These are phyloP conservation scores for Phaethornis superciliosus DNA, from an alignment of 2,113 vertebrate genomes.

Conservation along the genomic window DNA sequence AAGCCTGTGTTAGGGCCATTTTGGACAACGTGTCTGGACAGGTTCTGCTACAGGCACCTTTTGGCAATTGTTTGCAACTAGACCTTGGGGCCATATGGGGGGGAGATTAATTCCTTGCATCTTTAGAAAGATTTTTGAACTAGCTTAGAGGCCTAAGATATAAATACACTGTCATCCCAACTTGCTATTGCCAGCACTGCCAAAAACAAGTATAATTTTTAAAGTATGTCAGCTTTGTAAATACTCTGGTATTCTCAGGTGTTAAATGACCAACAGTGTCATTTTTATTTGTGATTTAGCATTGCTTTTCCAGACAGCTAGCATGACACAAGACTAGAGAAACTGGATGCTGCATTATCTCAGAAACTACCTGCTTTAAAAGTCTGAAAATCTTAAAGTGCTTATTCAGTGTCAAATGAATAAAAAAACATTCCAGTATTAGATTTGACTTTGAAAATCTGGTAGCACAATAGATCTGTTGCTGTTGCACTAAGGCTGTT, in stretches of 20 bases:
- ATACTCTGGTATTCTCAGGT: neutral
- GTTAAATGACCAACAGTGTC: neutral
- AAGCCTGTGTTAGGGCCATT: neutral
- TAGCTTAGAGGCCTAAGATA: neutral
- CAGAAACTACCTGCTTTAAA: neutral
- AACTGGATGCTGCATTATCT: neutral
- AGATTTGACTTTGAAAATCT: neutral
- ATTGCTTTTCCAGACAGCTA: neutral
- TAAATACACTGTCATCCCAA: neutral
- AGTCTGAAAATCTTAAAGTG: neutral
- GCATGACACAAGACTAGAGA: neutral
- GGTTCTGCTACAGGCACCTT: neutral
- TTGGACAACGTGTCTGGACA: neutral
- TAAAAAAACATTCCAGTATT: neutral
- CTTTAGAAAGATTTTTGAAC: neutral
- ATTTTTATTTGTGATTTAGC: neutral
- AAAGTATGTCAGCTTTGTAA: constrained; percentile 1
- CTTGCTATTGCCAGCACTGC: neutral
- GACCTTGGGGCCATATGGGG: accelerated
- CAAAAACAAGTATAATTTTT: neutral
- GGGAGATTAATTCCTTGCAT: neutral
- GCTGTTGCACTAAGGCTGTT: neutral
- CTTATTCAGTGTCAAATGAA: neutral
- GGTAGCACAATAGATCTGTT: neutral
- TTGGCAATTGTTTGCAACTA: neutral